Percentiles rank a stretch among this genome's conserved stretches.
These are phyloP conservation scores for Girardinus metallicus DNA, from an alignment of 2,797 vertebrate genomes.

Conservation along the genomic window DNA sequence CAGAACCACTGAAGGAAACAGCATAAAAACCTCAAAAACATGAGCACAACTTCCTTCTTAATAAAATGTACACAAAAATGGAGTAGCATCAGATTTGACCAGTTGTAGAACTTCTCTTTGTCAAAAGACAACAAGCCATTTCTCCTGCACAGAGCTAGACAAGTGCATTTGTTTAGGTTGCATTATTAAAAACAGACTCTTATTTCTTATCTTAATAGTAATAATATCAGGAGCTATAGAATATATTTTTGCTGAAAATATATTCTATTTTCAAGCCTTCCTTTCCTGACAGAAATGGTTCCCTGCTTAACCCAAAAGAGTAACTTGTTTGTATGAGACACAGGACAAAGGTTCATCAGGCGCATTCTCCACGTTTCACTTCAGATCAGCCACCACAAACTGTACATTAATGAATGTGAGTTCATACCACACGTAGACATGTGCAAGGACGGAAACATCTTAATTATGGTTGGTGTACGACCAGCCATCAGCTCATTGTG, in stretches of 20 bases:
- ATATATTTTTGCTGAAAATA: too few relatives aligned
- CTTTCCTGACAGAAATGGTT: neutral
- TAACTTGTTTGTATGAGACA: neutral
- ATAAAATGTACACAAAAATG: too few relatives aligned
- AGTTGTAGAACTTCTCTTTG: too few relatives aligned
- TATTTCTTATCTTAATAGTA: neutral
- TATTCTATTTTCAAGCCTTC: neutral
- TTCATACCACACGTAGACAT: neutral
- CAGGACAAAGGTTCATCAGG: neutral
- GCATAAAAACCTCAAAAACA: too few relatives aligned
- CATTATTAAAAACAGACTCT: neutral
- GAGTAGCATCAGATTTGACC: too few relatives aligned
- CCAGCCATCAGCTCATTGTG: neutral
- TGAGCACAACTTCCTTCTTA: too few relatives aligned
- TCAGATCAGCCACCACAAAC: neutral
- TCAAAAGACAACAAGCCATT: too few relatives aligned
- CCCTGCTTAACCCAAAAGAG: neutral
- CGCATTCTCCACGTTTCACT: neutral
- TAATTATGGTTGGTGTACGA: neutral
- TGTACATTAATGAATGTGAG: neutral
- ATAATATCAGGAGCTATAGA: neutral
- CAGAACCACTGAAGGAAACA: too few relatives aligned
- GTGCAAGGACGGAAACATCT: neutral
- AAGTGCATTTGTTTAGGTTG: too few relatives aligned
- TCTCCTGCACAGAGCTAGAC: too few relatives aligned